These are phyloP conservation scores for Saccostrea glomerata DNA, from an alignment of 1,140 invertebrate species.

Conservation along the genomic window DNA sequence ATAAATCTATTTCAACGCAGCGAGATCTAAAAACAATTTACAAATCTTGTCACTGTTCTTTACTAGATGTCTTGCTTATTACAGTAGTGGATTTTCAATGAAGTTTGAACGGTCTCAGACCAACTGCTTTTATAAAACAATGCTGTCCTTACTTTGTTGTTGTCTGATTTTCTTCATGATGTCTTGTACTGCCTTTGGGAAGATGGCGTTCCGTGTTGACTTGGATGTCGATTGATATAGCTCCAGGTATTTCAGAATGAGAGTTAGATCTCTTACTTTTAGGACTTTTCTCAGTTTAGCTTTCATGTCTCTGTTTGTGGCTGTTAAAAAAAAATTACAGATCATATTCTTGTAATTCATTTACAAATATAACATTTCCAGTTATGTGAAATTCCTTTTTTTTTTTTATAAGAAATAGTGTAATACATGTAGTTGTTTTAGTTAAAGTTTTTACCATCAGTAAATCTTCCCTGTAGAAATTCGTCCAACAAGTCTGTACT, in stretches of 20 bases:
- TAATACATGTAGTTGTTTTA: neutral
- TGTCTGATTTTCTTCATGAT: constrained; percentile 39
- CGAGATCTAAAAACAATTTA: no score
- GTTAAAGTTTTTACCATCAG: constrained; percentile 11
- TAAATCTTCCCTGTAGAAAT: constrained; percentile 33
- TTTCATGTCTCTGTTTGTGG: constrained; percentile 31
- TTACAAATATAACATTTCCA: neutral
- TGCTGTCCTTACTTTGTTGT: neutral
- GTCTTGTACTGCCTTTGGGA: constrained; percentile 12
- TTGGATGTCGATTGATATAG: constrained; percentile 32
- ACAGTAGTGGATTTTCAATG: no score
- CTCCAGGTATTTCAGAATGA: constrained; percentile 36
- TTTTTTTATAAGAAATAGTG: no score
- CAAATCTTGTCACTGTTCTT: no score
- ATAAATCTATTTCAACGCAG: no score
- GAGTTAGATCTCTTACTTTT: constrained; percentile 26
- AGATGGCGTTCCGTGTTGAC: neutral
- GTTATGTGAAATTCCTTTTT: neutral
- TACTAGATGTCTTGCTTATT: no score
- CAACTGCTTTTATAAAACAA: no score
- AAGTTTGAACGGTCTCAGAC: no score
- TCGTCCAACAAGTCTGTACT: constrained; percentile 23
- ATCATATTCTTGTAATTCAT: neutral
- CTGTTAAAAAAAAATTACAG: constrained; percentile 10
- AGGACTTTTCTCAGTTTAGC: constrained; percentile 25